A percentile compares a stretch with the other conserved stretches of the same genome.
Evolutionary conservation across 2,888 invertebrate genomes (phyloP).

Genomic region (Anticlea derivata): DNA sequence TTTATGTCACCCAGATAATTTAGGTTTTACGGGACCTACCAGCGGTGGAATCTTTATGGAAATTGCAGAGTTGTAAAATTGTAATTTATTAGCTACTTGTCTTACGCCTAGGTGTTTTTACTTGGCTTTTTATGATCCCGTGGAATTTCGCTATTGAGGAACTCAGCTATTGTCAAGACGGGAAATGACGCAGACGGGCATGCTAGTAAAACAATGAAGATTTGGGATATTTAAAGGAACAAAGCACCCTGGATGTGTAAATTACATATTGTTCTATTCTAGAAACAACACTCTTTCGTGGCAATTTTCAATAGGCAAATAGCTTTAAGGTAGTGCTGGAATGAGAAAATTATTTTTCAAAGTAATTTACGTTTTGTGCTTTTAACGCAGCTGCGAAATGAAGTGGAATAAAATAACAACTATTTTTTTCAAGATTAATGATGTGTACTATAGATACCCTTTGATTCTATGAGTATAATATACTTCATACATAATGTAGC

Average conservation of each 20-base stretch:
- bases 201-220: slow-evolving; percentile 48
- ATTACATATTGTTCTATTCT: slow-evolving; percentile 21
- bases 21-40: slow-evolving; percentile 61
- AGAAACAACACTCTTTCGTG: slow-evolving; percentile 2
- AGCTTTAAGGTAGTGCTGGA: background rate
- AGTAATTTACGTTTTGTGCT: too few relatives aligned
- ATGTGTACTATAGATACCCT: too few relatives aligned
- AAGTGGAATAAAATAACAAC: too few relatives aligned
- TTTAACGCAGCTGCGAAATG: too few relatives aligned
- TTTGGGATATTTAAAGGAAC: slow-evolving; percentile 35
- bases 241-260: slow-evolving; percentile 24
- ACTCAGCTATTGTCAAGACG: slow-evolving; percentile 30
- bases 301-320: slow-evolving; percentile 10
- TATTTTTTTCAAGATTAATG: too few relatives aligned
- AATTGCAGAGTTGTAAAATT: slow-evolving; percentile 48
- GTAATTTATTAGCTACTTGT: slow-evolving; percentile 38
- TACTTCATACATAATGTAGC: too few relatives aligned
- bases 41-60: slow-evolving; percentile 52
- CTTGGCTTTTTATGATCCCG: slow-evolving; percentile 27
- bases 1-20: slow-evolving; percentile 71
- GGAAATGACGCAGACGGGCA: slow-evolving; percentile 14
- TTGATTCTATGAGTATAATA: too few relatives aligned
- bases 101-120: slow-evolving; percentile 29
- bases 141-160: slow-evolving; percentile 30
- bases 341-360: too few relatives aligned